phyloP scores from a whole-genome alignment of 1,140 invertebrate species.

The Acromyrmex heyeri region DNA sequence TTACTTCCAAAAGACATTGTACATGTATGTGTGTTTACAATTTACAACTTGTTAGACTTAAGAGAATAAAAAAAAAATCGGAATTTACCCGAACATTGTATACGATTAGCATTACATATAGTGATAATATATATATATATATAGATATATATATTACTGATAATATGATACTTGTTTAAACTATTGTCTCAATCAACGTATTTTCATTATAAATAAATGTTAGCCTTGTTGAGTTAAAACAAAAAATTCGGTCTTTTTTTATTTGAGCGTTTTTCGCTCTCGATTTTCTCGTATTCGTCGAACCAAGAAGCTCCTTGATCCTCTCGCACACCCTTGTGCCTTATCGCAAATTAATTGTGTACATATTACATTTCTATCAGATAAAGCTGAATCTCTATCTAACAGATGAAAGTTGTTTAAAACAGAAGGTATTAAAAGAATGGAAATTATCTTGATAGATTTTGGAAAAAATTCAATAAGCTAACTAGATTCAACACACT shows the following conservation, averaged over 20 bases:
- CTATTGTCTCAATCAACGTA: conserved; percentile 87
- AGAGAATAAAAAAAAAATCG: conserved; percentile 66
- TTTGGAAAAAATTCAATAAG: not conserved
- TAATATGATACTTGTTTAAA: conserved; percentile 86
- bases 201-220: conserved; percentile 88
- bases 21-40: conserved; percentile 85
- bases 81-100: conserved; percentile 85
- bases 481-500: not conserved
- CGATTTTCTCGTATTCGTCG: conserved; percentile 42
- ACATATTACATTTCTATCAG: not conserved
- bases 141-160: conserved; percentile 80
- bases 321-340: conserved; percentile 18
- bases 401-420: not conserved
- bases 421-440: not conserved
- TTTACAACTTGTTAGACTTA: conserved; percentile 82
- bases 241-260: conserved; percentile 75
- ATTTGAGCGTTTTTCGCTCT: conserved; percentile 44
- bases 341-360: conserved; percentile 15
- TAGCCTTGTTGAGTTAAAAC: conserved; percentile 87
- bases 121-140: conserved; percentile 82
- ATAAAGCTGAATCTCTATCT: not conserved
- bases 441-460: not conserved
- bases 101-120: conserved; percentile 86
- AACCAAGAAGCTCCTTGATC: conserved; percentile 52
- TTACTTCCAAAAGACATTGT: conserved; percentile 76